These are phyloP conservation scores for Alosa sapidissima DNA, from an alignment of 2,797 vertebrate genomes.

Conservation along the genomic window DNA sequence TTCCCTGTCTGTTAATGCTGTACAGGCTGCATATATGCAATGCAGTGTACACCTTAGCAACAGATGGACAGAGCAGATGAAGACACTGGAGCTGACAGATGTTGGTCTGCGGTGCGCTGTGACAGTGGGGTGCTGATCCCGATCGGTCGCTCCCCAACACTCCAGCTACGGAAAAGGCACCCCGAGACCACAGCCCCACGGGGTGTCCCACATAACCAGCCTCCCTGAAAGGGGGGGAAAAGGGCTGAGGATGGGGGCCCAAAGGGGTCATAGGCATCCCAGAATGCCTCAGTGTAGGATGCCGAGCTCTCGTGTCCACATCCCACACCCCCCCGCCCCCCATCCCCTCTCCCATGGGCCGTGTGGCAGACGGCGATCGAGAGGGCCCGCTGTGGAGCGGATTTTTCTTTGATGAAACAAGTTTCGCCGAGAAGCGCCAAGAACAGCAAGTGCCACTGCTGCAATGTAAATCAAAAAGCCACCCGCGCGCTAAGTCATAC, in stretches of 20 bases:
- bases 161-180: not conserved
- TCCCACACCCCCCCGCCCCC: not conserved
- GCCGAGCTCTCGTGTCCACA: constrained; percentile 59
- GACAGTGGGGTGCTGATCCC: constrained; percentile 50
- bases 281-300: constrained; percentile 37
- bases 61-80: constrained; percentile 23
- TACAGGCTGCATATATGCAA: not conserved
- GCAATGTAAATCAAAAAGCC: constrained; percentile 83
- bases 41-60: constrained; percentile 36
- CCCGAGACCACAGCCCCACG: constrained; percentile 1
- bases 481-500: constrained; percentile 80
- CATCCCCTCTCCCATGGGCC: constrained; percentile 39
- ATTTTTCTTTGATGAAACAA: constrained; percentile 86
- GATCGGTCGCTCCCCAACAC: constrained; percentile 47
- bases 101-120: constrained; percentile 27
- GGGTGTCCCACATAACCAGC: not conserved
- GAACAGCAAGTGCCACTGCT: constrained; percentile 82
- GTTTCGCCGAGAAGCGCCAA: constrained; percentile 68
- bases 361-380: constrained; percentile 61
- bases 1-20: not conserved
- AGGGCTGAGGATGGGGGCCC: constrained; percentile 57
- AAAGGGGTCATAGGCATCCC: constrained; percentile 25
- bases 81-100: not conserved
- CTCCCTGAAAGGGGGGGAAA: not conserved
- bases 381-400: constrained; percentile 65